phyloP scores from a whole-genome alignment of 2,113 vertebrate species.

The Sinosuthora webbiana region DNA sequence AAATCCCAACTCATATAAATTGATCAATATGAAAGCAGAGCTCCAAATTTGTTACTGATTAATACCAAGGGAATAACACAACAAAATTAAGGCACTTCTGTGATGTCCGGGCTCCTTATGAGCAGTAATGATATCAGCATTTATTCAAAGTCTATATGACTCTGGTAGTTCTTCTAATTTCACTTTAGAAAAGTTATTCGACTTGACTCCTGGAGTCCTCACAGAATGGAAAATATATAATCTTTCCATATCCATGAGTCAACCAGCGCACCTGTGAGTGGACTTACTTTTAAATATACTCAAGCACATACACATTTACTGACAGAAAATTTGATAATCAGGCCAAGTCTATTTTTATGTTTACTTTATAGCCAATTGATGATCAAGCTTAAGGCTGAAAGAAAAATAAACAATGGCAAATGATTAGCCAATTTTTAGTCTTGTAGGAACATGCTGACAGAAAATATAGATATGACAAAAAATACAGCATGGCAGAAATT shows the following conservation, averaged over 20 bases:
- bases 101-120: neutral
- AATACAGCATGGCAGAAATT: neutral
- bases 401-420: neutral
- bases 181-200: neutral
- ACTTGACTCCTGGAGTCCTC: neutral
- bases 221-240: neutral
- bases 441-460: neutral
- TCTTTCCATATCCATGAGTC: neutral
- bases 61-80: neutral
- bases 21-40: neutral
- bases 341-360: neutral
- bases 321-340: neutral
- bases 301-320: neutral
- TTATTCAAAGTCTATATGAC: neutral
- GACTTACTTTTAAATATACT: neutral
- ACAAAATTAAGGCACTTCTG: neutral
- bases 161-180: neutral
- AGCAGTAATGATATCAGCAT: neutral
- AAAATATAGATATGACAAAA: neutral
- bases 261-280: neutral
- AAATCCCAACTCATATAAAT: neutral
- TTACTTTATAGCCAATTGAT: neutral
- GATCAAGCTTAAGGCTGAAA: neutral
- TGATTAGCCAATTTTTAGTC: neutral
- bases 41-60: neutral